phyloP scores from a whole-genome alignment of 2,113 vertebrate genomes.

The Chloropsis hardwickii region DNA sequence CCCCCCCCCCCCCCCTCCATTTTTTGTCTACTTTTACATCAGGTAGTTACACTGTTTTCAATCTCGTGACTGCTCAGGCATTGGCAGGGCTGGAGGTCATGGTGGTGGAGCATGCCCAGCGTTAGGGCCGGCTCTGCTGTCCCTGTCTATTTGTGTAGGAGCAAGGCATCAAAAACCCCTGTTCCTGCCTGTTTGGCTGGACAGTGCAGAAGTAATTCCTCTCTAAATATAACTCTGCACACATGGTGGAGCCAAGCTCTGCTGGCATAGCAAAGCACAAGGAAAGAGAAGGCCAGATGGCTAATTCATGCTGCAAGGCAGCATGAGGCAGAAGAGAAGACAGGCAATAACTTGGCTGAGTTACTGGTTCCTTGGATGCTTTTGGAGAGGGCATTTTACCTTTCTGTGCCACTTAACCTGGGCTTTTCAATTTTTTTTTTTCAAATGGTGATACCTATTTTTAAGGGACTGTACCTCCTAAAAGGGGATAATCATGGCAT shows the following conservation, averaged over 20 bases:
- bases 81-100: not conserved
- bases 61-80: fast-evolving
- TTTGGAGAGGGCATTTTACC: not conserved
- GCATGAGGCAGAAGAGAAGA: not conserved
- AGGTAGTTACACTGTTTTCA: not conserved
- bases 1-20: not conserved
- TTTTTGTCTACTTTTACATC: not conserved
- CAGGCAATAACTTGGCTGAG: not conserved
- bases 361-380: not conserved
- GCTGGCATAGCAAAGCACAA: not conserved
- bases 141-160: not conserved
- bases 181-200: not conserved
- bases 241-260: not conserved
- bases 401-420: not conserved
- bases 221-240: slow-evolving; percentile 1
- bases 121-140: not conserved
- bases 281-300: slow-evolving; percentile 36
- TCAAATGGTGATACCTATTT: not conserved
- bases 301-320: slow-evolving; percentile 21
- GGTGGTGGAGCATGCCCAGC: not conserved
- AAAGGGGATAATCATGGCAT: not conserved
- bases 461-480: not conserved
- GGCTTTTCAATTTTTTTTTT: not conserved
- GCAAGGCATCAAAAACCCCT: not conserved
- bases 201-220: not conserved